Evolutionary conservation across 2,888 invertebrate genomes (phyloP), one percentile per base, ranked within the genome.

Genomic region (Eretmocerus hayati): DNA sequence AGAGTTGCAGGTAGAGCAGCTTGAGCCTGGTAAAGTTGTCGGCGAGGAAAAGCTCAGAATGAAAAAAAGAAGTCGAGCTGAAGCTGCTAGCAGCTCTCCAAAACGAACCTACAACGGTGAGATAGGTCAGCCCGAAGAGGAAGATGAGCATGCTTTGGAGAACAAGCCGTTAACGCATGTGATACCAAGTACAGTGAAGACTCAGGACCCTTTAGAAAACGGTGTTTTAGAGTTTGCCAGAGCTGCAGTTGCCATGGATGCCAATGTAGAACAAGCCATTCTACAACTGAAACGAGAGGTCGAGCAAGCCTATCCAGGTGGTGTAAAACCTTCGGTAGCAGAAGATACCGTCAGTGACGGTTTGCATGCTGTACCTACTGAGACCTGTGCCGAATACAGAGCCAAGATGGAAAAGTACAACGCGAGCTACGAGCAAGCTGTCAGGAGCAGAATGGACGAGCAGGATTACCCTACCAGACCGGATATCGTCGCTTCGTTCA

Each of bases 351-450:
- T 54, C 9, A 50, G 49, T 2, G 33, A 57, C 30, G 13, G 13
- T n/a, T n/a, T n/a, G n/a, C n/a, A n/a, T n/a, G n/a, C n/a, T n/a
- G n/a, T n/a, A n/a, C n/a, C n/a, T n/a, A n/a, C n/a, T n/a, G n/a
- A n/a, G n/a, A n/a, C n/a, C n/a, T n/a, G n/a, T n/a, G n/a, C n/a
- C n/a, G n/a, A n/a, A n/a, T n/a, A n/a, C n/a, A n/a, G n/a, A n/a
- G n/a, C n/a, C n/a, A n/a, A n/a, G n/a, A n/a, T n/a, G n/a, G n/a
- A n/a, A n/a, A 67, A 64, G 53, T 69, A 69, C 42, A 69, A 67
- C 50, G 69, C 69, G 0, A 70, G 69, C 35, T 70, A 70, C 57
- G 69, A 70, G 40, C 50, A 69, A 5, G 69, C 69, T 0, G 69
- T 69, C 40, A 67, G 69, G 39, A 62, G 52, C 50, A 63, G 61